Evolutionary conservation across 2,797 vertebrate species (phyloP), one percentile per base, ranked within the genome.

Genomic region (Champsocephalus esox): DNA sequence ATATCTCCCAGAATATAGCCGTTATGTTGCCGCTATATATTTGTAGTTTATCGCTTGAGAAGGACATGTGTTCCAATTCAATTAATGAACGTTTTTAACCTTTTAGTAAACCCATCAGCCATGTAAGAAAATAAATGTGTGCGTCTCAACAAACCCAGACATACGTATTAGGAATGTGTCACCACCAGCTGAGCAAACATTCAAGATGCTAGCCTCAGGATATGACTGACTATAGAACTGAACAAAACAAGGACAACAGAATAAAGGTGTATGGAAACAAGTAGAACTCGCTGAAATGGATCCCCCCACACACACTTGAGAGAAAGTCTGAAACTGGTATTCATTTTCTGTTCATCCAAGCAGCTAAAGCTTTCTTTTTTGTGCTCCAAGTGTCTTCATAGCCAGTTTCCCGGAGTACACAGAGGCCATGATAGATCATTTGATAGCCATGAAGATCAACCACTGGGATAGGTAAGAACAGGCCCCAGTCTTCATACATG

Each of bases 381-480:
- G 12, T 54, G 66, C 50, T 71, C 46, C 21, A 87, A 99, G 98
- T 77, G 95, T 96, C 24, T 97, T 95, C 48, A 87, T 99, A 49
- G 96, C 98, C 32, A 90, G 95, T 77, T 99, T 99, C 90, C 86
- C 96, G n/a, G 97, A 99, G 73, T 99, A 99, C 80, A 98, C 97
- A 24, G 92, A 88, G 52, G 90, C 96, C 0, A 94, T 99, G 95
- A 98, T 99, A 4, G 96, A 99, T 72, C 98, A 99, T 90, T 93
- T 99, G 85, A 78, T 97, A 65, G 44, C 92, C 82, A 93, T 94
- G 95, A 99, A 99, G 91, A 93, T 98, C 82, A 97, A 94, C 87
- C 98, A 99, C 83, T 99, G 98, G 97, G 97, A 99, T 16, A 56
- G 93, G 98, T 98, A 90, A 87, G 96, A 64, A 13, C 14, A 43